Conservation (phyloP, 2,888 invertebrate species). For the Lottia gigantea region DNA sequence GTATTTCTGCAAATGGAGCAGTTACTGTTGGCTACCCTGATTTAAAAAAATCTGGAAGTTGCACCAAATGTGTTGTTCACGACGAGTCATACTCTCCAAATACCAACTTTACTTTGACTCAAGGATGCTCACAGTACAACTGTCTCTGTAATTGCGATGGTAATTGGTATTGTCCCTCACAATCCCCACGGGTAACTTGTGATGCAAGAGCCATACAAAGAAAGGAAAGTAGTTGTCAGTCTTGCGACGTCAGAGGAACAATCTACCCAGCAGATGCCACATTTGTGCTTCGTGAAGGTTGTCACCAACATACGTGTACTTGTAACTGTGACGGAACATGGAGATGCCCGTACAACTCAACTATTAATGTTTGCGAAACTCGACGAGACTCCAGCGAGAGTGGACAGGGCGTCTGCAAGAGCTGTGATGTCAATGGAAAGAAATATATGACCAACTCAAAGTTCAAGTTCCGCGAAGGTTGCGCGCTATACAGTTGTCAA, state of each 20-base stretch:
- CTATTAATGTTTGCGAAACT: conserved; percentile 36
- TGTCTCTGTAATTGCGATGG: conserved; percentile 56
- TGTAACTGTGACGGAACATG: conserved; percentile 51
- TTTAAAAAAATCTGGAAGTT: conserved; percentile 25
- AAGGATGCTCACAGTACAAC: conserved; percentile 35
- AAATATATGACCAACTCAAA: conserved; percentile 30
- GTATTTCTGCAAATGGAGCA: conserved; percentile 23
- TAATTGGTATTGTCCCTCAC: conserved; percentile 41
- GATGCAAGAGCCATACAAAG: conserved; percentile 21
- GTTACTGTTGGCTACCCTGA: conserved; percentile 24
- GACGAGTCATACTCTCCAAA: conserved; percentile 37
- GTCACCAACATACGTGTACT: conserved; percentile 45
- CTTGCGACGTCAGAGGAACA: conserved; percentile 28
- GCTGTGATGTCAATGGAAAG: conserved; percentile 25
- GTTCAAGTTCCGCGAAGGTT: conserved; percentile 42
- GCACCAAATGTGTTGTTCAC: conserved; percentile 46
- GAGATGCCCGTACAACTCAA: conserved; percentile 44
- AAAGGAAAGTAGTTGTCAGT: conserved; percentile 18
- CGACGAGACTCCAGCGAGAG: conserved; percentile 19
- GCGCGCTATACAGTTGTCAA: conserved; percentile 41
- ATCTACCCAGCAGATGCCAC: conserved; percentile 32
- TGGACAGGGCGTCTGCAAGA: background rate
- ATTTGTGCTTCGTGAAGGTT: conserved; percentile 46
- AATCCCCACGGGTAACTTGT: conserved; percentile 30
- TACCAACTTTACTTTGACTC: conserved; percentile 31